These are phyloP conservation scores for Tenthredo amoena DNA, from an alignment of 2,888 invertebrate species.

Conservation along the genomic window DNA sequence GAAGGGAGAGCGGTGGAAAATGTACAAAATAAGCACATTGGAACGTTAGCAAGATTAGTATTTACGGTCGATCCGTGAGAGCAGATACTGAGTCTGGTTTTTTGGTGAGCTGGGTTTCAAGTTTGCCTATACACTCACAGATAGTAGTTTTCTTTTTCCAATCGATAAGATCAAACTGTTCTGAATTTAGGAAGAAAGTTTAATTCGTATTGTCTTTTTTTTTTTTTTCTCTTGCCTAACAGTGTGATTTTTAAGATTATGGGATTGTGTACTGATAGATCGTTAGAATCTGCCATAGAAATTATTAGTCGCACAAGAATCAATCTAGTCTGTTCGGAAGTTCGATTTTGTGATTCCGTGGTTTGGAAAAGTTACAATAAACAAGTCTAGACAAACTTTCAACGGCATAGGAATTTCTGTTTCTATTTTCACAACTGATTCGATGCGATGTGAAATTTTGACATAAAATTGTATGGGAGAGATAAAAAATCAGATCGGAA, in stretches of 20 bases:
- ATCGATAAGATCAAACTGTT: background rate
- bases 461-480: background rate
- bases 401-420: background rate
- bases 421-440: background rate
- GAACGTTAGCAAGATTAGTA: background rate
- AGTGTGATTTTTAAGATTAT: background rate
- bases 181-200: background rate
- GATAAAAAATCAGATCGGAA: background rate
- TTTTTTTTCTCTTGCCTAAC: background rate
- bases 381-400: background rate
- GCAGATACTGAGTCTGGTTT: conserved; percentile 17
- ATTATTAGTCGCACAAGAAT: background rate
- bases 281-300: background rate
- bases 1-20: conserved; percentile 46
- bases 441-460: background rate
- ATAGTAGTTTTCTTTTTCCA: background rate
- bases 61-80: conserved; percentile 20
- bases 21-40: conserved; percentile 15
- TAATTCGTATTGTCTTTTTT: background rate
- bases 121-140: conserved; percentile 15
- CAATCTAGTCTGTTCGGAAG: background rate
- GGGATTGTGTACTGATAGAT: background rate
- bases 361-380: background rate
- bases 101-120: conserved; percentile 16
- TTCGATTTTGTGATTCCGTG: background rate